Evolutionary conservation across 2,888 invertebrate species (phyloP), one percentile per base, ranked within the genome.

Genomic region (Sceliomorpha sp.): DNA sequence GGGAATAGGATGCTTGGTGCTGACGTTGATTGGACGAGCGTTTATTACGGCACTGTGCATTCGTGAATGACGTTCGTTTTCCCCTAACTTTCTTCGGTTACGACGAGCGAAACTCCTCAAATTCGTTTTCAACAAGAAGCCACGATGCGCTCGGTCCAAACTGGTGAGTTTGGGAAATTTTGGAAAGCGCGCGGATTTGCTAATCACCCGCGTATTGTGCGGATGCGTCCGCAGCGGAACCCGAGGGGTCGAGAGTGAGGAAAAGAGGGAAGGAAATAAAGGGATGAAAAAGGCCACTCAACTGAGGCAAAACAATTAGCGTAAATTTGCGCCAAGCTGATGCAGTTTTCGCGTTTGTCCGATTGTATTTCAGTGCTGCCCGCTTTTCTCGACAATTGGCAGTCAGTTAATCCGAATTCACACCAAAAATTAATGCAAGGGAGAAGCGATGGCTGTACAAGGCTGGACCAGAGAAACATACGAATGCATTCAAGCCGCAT

Each of bases 321-420:
- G 78, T 34, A 71, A 83, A 80, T 84, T 84, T 73, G 74, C 55
- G 62, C 72, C 47, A 14, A 45, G 66, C 70, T 78, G 83, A 83
- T 82, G 81, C 81, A 82, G 79, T 84, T 84, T 81, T 80, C 82
- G 75, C 77, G 80, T 81, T 75, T 75, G 72, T 62, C 67, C 77
- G 77, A 83, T 81, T 80, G 79, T 80, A 79, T 81, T 83, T 79
- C 73, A 75, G 67, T 75, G 62, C 64, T 72, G 71, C 71, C 44
- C 73, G 63, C n/a, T 77, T 67, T 69, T 68, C 67, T 67, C 59
- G 44, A 40, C 55, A 59, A 51, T 24, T 26, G 70, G 44, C 29
- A 48, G 53, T 12, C 62, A 66, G 76, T 76, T 75, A 74, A 79
- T 78, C 76, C 67, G 72, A 77, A 80, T 79, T 80, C 79, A 75